phyloP scores from a whole-genome alignment of 2,888 invertebrate genomes.

The Adela reaumurella region DNA sequence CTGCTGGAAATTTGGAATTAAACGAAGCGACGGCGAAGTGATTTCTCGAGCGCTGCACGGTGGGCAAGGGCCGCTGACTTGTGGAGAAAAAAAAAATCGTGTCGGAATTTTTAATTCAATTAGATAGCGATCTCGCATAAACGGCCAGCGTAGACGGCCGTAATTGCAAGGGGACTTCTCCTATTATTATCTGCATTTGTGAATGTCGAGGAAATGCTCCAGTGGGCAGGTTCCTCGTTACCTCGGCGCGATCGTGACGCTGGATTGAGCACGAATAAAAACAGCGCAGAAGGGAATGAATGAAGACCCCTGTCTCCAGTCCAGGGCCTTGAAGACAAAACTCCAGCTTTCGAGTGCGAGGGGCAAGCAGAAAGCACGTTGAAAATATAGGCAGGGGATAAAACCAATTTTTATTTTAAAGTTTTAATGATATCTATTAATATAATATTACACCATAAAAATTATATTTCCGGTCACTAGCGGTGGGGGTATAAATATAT shows the following conservation, averaged over 20 bases:
- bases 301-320: too few species aligned
- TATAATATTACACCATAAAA: too few species aligned
- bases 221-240: not conserved
- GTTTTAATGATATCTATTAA: too few species aligned
- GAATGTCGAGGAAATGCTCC: not conserved
- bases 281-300: too few species aligned
- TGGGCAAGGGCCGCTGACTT: constrained; percentile 38
- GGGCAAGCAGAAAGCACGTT: too few species aligned
- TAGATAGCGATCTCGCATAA: constrained; percentile 55
- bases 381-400: too few species aligned
- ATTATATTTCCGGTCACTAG: too few species aligned
- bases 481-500: too few species aligned
- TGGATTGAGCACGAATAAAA: not conserved
- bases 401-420: too few species aligned
- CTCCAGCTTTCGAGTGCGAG: too few species aligned
- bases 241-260: not conserved
- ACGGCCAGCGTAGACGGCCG: not conserved
- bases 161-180: not conserved
- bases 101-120: constrained; percentile 57
- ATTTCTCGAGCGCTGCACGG: constrained; percentile 24
- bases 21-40: not conserved
- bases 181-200: not conserved
- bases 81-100: constrained; percentile 51
- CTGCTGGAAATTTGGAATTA: not conserved
- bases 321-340: too few species aligned